Evolutionary conservation across 2,888 invertebrate species (phyloP).

Genomic region (Kryphioiulus occultus): DNA sequence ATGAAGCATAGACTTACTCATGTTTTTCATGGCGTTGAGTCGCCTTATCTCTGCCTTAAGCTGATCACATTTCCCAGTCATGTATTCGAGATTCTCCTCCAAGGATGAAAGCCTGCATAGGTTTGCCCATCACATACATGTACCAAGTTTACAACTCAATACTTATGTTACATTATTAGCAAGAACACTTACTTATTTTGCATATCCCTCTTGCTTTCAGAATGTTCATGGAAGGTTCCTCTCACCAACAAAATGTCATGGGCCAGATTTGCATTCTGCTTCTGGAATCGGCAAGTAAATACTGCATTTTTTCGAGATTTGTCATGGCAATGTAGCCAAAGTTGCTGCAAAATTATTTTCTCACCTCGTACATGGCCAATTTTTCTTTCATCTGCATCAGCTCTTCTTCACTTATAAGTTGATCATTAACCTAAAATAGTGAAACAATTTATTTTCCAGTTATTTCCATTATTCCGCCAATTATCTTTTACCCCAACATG

Average conservation of each 20-base stretch:
- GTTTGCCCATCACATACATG: not conserved
- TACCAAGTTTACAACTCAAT: not conserved
- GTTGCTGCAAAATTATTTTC: not conserved
- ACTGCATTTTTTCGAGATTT: not conserved
- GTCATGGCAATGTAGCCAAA: not conserved
- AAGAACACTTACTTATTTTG: not conserved
- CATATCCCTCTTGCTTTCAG: not conserved
- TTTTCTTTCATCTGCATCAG: not conserved
- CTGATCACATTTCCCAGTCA: not conserved
- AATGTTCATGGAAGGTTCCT: not conserved
- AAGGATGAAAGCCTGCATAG: not conserved
- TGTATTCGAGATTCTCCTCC: not conserved
- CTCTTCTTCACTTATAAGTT: not conserved
- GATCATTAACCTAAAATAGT: not conserved
- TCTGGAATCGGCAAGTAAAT: not conserved
- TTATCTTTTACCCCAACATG: too few species aligned
- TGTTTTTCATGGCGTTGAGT: slow-evolving; percentile 21
- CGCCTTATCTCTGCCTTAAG: slow-evolving; percentile 27
- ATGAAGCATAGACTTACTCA: not conserved
- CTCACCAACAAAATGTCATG: not conserved
- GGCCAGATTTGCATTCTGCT: not conserved
- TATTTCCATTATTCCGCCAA: too few species aligned
- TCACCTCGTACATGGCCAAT: not conserved
- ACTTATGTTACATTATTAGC: not conserved
- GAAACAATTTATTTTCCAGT: not conserved